Percentiles rank a stretch among this genome's conserved stretches.
phyloP scores from a whole-genome alignment of 2,888 invertebrate species.

The Brachynemurus nebulosus region DNA sequence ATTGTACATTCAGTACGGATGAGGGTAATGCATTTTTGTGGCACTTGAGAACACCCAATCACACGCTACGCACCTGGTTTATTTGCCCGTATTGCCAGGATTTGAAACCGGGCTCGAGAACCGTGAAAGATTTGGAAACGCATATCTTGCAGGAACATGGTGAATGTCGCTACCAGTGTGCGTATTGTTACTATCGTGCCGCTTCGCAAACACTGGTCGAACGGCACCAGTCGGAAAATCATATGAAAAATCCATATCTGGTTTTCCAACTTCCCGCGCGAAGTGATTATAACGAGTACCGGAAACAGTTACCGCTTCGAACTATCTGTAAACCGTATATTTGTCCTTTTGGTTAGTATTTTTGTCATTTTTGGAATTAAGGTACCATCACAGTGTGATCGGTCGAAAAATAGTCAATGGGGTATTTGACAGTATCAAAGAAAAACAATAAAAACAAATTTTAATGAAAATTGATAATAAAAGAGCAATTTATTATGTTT shows the following conservation, averaged over 20 bases:
- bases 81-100: slow-evolving; percentile 44
- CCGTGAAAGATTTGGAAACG: slow-evolving; percentile 31
- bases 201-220: slow-evolving; percentile 42
- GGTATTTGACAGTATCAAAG: too few relatives aligned
- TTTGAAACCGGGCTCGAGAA: slow-evolving; percentile 30
- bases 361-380: too few relatives aligned
- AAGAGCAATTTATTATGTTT: too few relatives aligned
- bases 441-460: too few relatives aligned
- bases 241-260: slow-evolving; percentile 21
- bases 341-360: slow-evolving; percentile 21
- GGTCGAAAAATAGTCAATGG: too few relatives aligned
- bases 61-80: slow-evolving; percentile 22
- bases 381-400: too few relatives aligned
- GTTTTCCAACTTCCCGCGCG: slow-evolving; percentile 8
- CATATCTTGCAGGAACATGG: slow-evolving; percentile 50
- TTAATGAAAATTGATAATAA: too few relatives aligned
- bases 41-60: slow-evolving; percentile 30
- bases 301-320: slow-evolving; percentile 6
- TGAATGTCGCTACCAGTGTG: slow-evolving; percentile 46
- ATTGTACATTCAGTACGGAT: slow-evolving; percentile 36
- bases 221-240: slow-evolving; percentile 38
- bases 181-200: slow-evolving; percentile 53
- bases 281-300: neutral
- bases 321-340: slow-evolving; percentile 20
- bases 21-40: slow-evolving; percentile 25